These are phyloP conservation scores for Aix galericulata DNA, from an alignment of 2,113 vertebrate genomes.

Conservation along the genomic window DNA sequence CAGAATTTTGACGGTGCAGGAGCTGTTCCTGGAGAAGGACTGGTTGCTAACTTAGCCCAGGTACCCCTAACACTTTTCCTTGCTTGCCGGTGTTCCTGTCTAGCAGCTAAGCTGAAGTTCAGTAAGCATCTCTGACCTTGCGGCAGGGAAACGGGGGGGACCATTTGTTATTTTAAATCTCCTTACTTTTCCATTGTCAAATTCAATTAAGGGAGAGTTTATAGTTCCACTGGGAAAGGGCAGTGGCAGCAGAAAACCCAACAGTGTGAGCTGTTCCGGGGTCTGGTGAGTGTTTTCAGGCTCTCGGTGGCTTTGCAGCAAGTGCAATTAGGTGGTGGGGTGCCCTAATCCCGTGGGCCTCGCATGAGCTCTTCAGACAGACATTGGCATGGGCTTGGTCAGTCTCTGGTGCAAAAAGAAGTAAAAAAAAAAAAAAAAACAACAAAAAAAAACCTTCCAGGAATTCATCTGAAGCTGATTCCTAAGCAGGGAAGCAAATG, in stretches of 20 bases:
- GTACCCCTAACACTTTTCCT: not conserved
- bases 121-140: slow-evolving; percentile 44
- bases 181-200: slow-evolving; percentile 70
- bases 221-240: slow-evolving; percentile 20
- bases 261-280: not conserved
- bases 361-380: not conserved
- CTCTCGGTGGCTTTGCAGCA: slow-evolving; percentile 47
- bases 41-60: not conserved
- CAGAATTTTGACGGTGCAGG: not conserved
- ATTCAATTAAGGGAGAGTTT: slow-evolving; percentile 61
- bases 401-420: not conserved
- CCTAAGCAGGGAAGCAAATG: not conserved
- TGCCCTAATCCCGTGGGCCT: not conserved
- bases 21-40: not conserved
- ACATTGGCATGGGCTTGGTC: not conserved
- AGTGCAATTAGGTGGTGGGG: not conserved
- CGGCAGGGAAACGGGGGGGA: slow-evolving; percentile 57
- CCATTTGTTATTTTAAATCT: slow-evolving; percentile 70
- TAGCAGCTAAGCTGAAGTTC: slow-evolving; percentile 49
- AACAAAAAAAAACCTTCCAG: not conserved
- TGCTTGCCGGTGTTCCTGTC: slow-evolving; percentile 24
- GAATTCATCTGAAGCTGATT: not conserved
- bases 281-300: slow-evolving; percentile 37
- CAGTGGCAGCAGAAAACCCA: not conserved
- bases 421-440: too few relatives aligned